A percentile compares a stretch with the other conserved stretches of the same genome.
These are phyloP conservation scores for Budorcas taxicolor DNA, from an alignment of 2,113 vertebrate species.

Conservation along the genomic window DNA sequence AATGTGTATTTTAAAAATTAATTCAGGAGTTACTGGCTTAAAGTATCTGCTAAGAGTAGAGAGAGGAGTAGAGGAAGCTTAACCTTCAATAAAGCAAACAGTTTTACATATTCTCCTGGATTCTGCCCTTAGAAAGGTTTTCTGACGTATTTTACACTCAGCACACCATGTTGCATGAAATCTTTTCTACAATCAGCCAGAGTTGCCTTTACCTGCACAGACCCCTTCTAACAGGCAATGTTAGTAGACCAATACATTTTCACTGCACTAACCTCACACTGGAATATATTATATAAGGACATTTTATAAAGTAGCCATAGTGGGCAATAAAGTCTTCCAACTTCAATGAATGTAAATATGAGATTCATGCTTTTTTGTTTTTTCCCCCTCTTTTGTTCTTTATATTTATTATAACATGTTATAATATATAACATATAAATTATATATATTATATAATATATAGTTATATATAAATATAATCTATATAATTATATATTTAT, in stretches of 20 bases:
- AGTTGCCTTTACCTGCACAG: background rate
- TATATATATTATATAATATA: no score
- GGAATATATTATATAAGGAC: background rate
- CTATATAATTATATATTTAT: no score
- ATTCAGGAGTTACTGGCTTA: slow-evolving; percentile 31
- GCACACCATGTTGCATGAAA: background rate
- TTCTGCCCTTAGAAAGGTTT: background rate
- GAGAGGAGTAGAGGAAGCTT: background rate
- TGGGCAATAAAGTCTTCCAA: background rate
- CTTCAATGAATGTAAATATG: background rate
- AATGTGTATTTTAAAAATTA: slow-evolving; percentile 39
- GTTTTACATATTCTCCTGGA: slow-evolving; percentile 32
- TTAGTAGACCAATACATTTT: background rate
- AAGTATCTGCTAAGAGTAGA: background rate
- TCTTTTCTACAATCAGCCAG: background rate
- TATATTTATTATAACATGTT: background rate
- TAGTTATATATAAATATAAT: no score
- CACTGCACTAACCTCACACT: background rate
- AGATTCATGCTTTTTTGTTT: background rate
- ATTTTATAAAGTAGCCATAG: background rate
- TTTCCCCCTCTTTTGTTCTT: background rate
- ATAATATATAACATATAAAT: no score
- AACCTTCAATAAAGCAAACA: background rate
- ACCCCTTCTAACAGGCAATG: background rate
- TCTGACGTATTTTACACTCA: background rate